Conservation (phyloP, 2,888 invertebrate species). For the Eupithecia insigniata region DNA sequence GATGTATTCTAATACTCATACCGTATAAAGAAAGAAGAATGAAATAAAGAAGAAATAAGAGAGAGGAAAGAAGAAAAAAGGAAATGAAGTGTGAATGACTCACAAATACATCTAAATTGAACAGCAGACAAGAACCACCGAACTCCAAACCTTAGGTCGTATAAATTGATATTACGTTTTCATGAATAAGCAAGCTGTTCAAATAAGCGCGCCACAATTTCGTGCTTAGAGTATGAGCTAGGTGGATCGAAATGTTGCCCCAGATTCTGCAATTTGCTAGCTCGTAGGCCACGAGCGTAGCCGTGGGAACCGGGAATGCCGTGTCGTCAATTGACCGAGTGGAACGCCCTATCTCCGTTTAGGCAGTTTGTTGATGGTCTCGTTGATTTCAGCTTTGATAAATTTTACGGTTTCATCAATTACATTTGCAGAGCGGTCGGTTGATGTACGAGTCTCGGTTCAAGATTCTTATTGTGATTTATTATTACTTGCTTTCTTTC, state of each 20-base stretch:
- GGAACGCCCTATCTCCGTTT: constrained; percentile 23
- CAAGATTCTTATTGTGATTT: neutral
- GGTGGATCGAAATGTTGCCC: constrained; percentile 34
- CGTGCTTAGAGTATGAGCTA: neutral
- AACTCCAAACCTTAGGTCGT: neutral
- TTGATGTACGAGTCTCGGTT: neutral
- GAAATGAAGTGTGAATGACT: no score
- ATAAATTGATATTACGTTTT: neutral
- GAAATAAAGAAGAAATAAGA: no score
- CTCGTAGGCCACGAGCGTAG: constrained; percentile 36
- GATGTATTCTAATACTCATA: neutral
- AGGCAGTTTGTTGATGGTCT: constrained; percentile 19
- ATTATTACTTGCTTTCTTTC: neutral
- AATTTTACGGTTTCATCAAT: neutral
- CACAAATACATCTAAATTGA: neutral
- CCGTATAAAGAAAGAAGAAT: no score
- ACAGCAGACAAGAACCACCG: neutral
- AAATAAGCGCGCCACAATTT: neutral
- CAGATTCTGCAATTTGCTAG: constrained; percentile 41
- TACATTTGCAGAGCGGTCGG: neutral
- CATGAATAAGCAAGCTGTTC: neutral
- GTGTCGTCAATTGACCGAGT: constrained; percentile 34
- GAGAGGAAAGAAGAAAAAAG: no score
- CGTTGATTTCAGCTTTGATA: constrained; percentile 16
- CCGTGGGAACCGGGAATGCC: constrained; percentile 46